Evolutionary conservation across 2,888 invertebrate genomes (phyloP), one percentile per base, ranked within the genome.

Genomic region (Lepidocyrtinus sp.): DNA sequence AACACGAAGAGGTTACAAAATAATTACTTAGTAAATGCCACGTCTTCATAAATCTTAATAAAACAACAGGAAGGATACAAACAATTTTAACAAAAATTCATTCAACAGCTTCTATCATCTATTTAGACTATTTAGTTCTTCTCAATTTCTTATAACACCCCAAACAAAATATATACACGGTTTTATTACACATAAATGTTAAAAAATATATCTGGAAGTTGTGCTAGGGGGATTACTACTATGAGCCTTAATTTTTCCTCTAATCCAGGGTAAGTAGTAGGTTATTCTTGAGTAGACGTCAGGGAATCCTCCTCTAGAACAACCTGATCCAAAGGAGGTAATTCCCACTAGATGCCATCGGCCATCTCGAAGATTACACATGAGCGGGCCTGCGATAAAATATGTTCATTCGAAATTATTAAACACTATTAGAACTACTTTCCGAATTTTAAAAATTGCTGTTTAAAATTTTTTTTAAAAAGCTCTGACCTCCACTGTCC

Each of bases 291-390:
- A 95, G 88, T 96, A 96, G 0, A 86, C 86, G 87, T 96, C 96
- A 0, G 96, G 96, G 82, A 93, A 96, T 0, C 96, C 96, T 21
- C 94, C 93, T 81, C 94, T 92, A 0, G 96, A 96, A 88, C 96
- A 97, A 59, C 96, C 96, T 0, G 96, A 96, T 0, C 96, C 97
- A 87, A 97, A 97, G 0, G 96, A 96, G 0, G 96, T 96, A 46
- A 97, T 93, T 0, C 96, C 97, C 0, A 94, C 94, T 36, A 97
- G 90, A 87, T 94, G 94, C 96, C 96, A 97, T 64, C 94, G 92
- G 0, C 95, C 96, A 73, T 95, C 94, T 0, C 91, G 88, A 0
- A 90, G 89, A 5, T 94, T 92, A 87, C 96, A 96, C 88, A 96
- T 96, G 12, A 97, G 90, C 0, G 96, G 96, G 0, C 96, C 96